Percentiles rank a stretch among this genome's conserved stretches.
phyloP scores from a whole-genome alignment of 2,797 vertebrate genomes.

The Alauda arvensis region DNA sequence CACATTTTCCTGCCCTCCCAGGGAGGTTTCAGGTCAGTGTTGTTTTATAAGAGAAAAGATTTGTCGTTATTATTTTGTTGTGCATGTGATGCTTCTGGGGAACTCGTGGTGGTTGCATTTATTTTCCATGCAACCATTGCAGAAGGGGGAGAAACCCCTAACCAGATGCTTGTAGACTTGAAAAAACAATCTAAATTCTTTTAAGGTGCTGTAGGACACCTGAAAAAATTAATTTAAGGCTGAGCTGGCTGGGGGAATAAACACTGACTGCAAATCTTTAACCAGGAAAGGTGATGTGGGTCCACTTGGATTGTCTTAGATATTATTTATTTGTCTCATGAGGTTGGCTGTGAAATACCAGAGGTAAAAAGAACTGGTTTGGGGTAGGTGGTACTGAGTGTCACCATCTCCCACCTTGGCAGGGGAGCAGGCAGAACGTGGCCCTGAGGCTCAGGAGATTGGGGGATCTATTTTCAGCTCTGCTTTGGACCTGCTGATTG shows the following conservation, averaged over 20 bases:
- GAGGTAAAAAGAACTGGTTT: not conserved
- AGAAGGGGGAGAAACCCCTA: not conserved
- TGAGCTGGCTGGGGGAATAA: not conserved
- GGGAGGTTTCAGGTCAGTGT: not conserved
- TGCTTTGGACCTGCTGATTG: not conserved
- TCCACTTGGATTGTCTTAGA: not conserved
- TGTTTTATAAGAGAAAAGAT: not conserved
- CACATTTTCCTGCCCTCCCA: not conserved
- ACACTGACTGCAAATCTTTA: not conserved
- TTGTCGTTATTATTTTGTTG: not conserved
- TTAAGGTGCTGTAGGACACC: not conserved
- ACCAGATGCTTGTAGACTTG: not conserved
- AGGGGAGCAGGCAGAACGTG: not conserved
- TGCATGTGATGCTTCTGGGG: not conserved
- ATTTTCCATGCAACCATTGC: not conserved
- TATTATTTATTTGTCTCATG: not conserved
- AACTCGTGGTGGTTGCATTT: not conserved
- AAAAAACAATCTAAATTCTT: not conserved
- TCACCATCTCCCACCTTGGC: not conserved
- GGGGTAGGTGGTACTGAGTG: not conserved
- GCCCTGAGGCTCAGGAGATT: not conserved
- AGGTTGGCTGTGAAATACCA: not conserved
- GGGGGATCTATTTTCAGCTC: constrained; percentile 42
- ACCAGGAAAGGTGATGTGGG: not conserved
- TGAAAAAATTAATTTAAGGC: not conserved